Evolutionary conservation across 2,113 vertebrate genomes (phyloP).

Genomic region (Hirundichthys speculiger): DNA sequence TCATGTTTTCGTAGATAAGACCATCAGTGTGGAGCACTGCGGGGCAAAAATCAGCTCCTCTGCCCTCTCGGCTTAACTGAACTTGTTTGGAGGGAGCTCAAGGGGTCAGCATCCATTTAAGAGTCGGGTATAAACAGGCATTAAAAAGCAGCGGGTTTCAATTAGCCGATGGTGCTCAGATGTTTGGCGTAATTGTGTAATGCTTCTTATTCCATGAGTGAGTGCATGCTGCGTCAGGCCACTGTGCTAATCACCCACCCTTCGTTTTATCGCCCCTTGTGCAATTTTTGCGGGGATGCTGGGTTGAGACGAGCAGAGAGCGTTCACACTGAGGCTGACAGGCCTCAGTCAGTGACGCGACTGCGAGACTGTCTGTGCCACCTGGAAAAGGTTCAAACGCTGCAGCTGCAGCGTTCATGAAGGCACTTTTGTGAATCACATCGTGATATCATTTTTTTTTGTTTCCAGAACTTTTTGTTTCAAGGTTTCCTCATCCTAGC

Average conservation of each 20-base stretch:
- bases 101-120: constrained; percentile 20
- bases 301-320: constrained; percentile 14
- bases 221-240: constrained; percentile 51
- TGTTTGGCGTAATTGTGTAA: constrained; percentile 64
- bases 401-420: too few relatives aligned
- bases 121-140: constrained; percentile 67
- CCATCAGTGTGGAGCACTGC: not conserved
- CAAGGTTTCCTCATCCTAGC: too few relatives aligned
- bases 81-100: constrained; percentile 52
- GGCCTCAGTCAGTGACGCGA: not conserved
- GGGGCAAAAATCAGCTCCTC: constrained; percentile 1
- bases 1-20: constrained; percentile 3
- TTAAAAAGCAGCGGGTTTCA: constrained; percentile 69
- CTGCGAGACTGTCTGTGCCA: not conserved
- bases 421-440: too few relatives aligned
- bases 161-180: constrained; percentile 65
- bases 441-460: too few relatives aligned
- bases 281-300: constrained; percentile 20
- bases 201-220: constrained; percentile 57
- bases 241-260: constrained; percentile 53
- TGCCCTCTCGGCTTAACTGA: constrained; percentile 6
- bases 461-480: too few relatives aligned
- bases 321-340: constrained; percentile 7
- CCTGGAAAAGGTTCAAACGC: too few relatives aligned
- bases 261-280: constrained; percentile 57